Evolutionary conservation across 2,888 invertebrate genomes (phyloP).

Genomic region (Drosophila borealis): DNA sequence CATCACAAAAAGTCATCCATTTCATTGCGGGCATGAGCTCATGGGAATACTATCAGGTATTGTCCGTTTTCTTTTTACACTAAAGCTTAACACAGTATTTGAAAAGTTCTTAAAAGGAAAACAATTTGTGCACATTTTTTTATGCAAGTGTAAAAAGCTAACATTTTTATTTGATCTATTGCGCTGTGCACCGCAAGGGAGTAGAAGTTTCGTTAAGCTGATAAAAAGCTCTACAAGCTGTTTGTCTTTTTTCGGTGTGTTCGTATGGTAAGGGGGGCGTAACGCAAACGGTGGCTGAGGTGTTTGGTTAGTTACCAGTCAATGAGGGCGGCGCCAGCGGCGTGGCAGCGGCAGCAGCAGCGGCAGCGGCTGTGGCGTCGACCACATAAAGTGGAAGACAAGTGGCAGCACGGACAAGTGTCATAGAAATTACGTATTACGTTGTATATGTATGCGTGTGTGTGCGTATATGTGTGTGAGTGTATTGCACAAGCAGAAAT

Average conservation of each 20-base stretch:
- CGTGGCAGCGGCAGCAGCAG: slow-evolving; percentile 11
- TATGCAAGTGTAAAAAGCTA: background rate
- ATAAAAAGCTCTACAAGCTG: slow-evolving; percentile 8
- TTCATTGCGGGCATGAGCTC: background rate
- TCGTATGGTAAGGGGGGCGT: slow-evolving; percentile 25
- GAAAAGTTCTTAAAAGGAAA: too few relatives aligned
- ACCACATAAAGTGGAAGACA: slow-evolving; percentile 80
- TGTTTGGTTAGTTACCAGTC: slow-evolving; percentile 69
- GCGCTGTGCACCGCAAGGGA: slow-evolving; percentile 19
- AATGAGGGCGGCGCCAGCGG: slow-evolving; percentile 29
- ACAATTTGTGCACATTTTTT: background rate
- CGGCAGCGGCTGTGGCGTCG: slow-evolving; percentile 12
- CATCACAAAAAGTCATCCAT: background rate
- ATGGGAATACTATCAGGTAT: background rate
- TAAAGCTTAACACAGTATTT: background rate
- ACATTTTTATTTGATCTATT: background rate
- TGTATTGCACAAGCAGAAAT: slow-evolving; percentile 63
- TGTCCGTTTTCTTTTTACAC: background rate
- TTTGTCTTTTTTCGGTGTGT: slow-evolving; percentile 50
- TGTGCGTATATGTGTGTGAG: slow-evolving; percentile 27
- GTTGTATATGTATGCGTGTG: slow-evolving; percentile 31
- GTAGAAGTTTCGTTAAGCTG: slow-evolving; percentile 18
- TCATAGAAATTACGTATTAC: slow-evolving; percentile 67
- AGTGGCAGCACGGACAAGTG: slow-evolving; percentile 79
- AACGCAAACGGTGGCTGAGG: slow-evolving; percentile 35